A percentile compares a stretch with the other conserved stretches of the same genome.
phyloP scores from a whole-genome alignment of 2,797 vertebrate genomes.

The Chaunax sp. region DNA sequence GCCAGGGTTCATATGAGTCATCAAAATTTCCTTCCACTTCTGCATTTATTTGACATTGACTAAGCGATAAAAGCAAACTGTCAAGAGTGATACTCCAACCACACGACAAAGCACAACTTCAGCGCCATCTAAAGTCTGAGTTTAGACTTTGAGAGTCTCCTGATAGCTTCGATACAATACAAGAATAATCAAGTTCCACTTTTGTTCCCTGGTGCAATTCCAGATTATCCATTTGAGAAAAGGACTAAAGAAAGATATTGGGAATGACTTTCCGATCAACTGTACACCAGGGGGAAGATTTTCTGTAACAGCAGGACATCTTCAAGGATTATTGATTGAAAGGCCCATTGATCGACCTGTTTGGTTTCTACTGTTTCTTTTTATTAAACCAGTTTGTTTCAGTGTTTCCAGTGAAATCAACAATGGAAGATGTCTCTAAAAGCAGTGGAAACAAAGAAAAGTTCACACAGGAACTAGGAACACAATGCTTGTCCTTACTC shows the following conservation, averaged over 20 bases:
- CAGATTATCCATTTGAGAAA: slow-evolving; percentile 2
- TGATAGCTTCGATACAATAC: not conserved
- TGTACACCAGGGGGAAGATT: too few relatives aligned
- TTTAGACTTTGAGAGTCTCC: too few relatives aligned
- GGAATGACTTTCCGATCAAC: too few relatives aligned
- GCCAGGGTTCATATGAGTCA: too few relatives aligned
- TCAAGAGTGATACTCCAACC: too few relatives aligned
- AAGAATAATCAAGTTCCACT: not conserved
- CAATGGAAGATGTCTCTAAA: slow-evolving; percentile 21
- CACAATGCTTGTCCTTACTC: slow-evolving; percentile 30
- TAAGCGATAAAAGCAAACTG: too few relatives aligned
- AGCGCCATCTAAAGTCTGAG: slow-evolving; percentile 21
- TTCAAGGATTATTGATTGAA: slow-evolving; percentile 28
- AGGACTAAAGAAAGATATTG: too few relatives aligned
- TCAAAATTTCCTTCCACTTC: too few relatives aligned
- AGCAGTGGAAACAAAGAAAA: slow-evolving; percentile 15
- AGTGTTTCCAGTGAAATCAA: slow-evolving; percentile 26
- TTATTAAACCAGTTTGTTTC: slow-evolving; percentile 21
- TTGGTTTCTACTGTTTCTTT: not conserved
- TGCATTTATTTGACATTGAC: too few relatives aligned
- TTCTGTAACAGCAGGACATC: too few relatives aligned
- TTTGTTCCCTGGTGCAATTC: not conserved
- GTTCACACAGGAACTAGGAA: not conserved
- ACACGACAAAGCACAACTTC: slow-evolving; percentile 30
- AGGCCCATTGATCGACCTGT: not conserved